phyloP scores from a whole-genome alignment of 2,113 vertebrate species.

The Eolophus roseicapilla region DNA sequence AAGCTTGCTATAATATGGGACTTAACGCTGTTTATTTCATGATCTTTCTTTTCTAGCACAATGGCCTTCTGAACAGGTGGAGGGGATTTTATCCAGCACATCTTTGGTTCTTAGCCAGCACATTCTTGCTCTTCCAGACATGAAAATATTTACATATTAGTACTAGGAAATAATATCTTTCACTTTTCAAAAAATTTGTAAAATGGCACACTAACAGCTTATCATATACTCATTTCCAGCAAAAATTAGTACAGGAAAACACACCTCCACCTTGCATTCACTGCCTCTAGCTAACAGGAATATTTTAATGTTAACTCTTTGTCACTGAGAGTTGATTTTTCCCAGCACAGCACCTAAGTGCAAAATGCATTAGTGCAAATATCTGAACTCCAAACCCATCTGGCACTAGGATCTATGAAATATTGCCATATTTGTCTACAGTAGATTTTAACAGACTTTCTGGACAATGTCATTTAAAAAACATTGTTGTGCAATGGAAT shows the following conservation, averaged over 20 bases:
- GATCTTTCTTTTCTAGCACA: not conserved
- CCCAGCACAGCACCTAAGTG: slow-evolving; percentile 40
- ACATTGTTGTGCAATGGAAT: slow-evolving; percentile 55
- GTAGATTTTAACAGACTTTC: slow-evolving; percentile 59
- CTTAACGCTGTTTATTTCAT: not conserved
- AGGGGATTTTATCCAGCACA: slow-evolving; percentile 49
- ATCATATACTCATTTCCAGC: not conserved
- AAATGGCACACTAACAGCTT: not conserved
- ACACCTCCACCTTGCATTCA: not conserved
- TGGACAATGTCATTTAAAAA: slow-evolving; percentile 61
- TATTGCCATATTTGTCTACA: not conserved
- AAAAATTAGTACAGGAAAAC: not conserved
- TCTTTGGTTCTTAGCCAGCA: slow-evolving; percentile 46
- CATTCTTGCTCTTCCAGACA: slow-evolving; percentile 51
- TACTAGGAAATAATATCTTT: not conserved
- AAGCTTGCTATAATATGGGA: not conserved
- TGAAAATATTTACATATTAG: slow-evolving; percentile 47
- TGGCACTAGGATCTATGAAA: slow-evolving; percentile 39
- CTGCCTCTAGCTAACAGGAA: not conserved
- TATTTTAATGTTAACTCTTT: slow-evolving; percentile 43
- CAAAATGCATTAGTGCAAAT: slow-evolving; percentile 44
- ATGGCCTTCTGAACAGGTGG: slow-evolving; percentile 36
- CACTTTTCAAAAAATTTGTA: not conserved
- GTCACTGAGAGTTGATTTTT: slow-evolving; percentile 23
- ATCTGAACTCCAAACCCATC: slow-evolving; percentile 58